phyloP scores from a whole-genome alignment of 2,113 vertebrate species.

The Gyps fulvus region DNA sequence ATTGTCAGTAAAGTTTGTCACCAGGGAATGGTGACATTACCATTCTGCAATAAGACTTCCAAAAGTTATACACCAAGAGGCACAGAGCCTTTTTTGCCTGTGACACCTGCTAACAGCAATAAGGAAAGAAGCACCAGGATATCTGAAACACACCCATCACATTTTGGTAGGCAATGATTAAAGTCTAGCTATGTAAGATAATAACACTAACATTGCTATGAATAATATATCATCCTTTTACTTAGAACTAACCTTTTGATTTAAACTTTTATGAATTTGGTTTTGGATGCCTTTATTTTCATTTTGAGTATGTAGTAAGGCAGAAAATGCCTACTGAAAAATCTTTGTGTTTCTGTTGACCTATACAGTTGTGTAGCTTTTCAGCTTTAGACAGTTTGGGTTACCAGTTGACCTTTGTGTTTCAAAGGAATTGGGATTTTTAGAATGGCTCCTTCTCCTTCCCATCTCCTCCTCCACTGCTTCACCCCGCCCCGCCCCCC shows the following conservation, averaged over 20 bases:
- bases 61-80: not conserved
- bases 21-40: not conserved
- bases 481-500: no score
- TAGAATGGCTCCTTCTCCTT: not conserved
- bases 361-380: not conserved
- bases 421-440: not conserved
- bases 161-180: not conserved
- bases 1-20: not conserved
- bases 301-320: not conserved
- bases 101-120: not conserved
- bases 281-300: no score
- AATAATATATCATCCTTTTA: not conserved
- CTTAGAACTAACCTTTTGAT: not conserved
- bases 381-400: not conserved
- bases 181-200: not conserved
- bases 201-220: not conserved
- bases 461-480: not conserved
- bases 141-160: accelerated
- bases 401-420: not conserved
- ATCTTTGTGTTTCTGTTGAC: not conserved
- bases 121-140: not conserved
- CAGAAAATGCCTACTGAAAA: not conserved
- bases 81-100: not conserved
- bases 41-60: not conserved
- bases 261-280: not conserved